Conservation (phyloP, 2,113 vertebrate genomes). For the Rhea pennata region DNA sequence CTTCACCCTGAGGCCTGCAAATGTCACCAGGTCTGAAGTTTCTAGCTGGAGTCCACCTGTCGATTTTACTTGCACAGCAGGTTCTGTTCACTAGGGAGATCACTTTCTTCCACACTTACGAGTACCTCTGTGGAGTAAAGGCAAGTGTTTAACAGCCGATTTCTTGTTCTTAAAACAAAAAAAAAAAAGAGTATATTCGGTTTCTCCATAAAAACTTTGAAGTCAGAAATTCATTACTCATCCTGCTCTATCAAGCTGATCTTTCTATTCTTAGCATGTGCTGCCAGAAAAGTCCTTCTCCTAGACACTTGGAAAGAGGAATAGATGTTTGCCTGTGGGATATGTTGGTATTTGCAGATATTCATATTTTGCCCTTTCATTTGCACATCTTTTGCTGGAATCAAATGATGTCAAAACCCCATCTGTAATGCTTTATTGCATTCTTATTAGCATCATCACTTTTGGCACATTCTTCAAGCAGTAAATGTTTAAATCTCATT, state of each 20-base stretch:
- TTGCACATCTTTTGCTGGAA: neutral
- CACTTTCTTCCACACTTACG: neutral
- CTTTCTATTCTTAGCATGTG: neutral
- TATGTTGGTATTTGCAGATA: neutral
- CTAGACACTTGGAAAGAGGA: neutral
- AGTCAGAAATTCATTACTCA: neutral
- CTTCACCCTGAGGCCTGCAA: neutral
- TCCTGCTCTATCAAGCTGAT: neutral
- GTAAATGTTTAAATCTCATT: neutral
- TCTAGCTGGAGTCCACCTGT: neutral
- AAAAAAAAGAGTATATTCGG: fast-evolving
- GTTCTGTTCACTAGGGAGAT: neutral
- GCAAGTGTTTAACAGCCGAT: fast-evolving
- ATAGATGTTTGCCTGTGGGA: neutral
- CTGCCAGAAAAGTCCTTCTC: neutral
- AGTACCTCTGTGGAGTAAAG: neutral
- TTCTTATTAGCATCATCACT: neutral
- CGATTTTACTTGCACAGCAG: neutral
- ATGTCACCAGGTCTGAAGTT: neutral
- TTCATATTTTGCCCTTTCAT: neutral
- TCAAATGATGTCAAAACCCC: neutral
- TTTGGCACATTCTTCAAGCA: neutral
- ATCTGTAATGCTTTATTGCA: neutral
- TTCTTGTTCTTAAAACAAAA: neutral
- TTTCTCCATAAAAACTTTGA: neutral